These are phyloP conservation scores for Hemicentrotus pulcherrimus DNA, from an alignment of 35 echinoderm and acorn worm species.

Conservation along the genomic window DNA sequence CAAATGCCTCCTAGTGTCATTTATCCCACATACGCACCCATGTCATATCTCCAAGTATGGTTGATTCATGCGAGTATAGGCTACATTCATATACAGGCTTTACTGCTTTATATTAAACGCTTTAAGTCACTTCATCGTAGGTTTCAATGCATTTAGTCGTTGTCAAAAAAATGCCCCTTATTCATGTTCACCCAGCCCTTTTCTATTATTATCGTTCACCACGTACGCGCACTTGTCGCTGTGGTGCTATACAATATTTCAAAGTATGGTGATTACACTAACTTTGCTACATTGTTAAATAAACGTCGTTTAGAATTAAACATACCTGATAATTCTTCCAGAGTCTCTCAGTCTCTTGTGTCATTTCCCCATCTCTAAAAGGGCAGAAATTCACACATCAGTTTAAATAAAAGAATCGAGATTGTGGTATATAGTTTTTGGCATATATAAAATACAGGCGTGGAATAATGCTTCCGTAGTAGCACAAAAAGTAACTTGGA, in stretches of 20 bases:
- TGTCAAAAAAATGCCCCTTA: background rate
- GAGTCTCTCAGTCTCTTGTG: background rate
- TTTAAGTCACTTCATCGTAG: background rate
- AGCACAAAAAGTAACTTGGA: background rate
- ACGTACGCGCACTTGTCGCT: too few relatives aligned
- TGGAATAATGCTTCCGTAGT: background rate
- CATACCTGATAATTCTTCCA: background rate
- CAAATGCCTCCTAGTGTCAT: background rate
- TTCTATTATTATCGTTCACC: background rate
- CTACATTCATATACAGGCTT: background rate
- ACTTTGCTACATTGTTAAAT: background rate
- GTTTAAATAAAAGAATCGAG: background rate
- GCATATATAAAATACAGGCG: too few relatives aligned
- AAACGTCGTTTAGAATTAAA: background rate
- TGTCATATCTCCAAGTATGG: too few relatives aligned
- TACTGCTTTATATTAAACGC: background rate
- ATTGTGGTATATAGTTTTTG: background rate
- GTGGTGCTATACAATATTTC: background rate
- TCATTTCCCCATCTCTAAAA: background rate
- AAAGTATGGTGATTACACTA: background rate
- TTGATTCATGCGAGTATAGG: too few relatives aligned
- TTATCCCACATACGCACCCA: background rate
- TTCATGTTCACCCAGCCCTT: background rate
- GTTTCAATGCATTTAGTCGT: background rate
- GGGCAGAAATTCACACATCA: background rate